Evolutionary conservation across 2,888 invertebrate species (phyloP), one percentile per base, ranked within the genome.

Genomic region (Drosophila mulleri): DNA sequence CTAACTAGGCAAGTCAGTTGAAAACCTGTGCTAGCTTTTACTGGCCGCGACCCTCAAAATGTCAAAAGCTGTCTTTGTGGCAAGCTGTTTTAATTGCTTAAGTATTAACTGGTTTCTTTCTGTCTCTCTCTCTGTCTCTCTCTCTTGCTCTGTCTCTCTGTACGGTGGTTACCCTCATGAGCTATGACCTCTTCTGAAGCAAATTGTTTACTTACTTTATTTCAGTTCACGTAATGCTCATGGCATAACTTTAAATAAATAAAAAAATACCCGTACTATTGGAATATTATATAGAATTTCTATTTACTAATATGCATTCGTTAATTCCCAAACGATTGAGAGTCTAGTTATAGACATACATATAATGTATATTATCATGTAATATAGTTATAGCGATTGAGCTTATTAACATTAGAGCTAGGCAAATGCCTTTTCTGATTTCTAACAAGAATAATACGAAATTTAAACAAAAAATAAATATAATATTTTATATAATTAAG

Each of bases 21-120:
- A 58, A 52, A 63, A 47, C 16, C 44, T 53, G 72, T 14, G 64
- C 50, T 57, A 44, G 53, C 26, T 48, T 68, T 59, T 48, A 58
- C 68, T 48, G 41, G 16, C 70, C 35, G 23, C 37, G 53, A 70
- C 60, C 61, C 50, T 61, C 42, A 61, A 54, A 39, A 32, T 47
- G 59, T 53, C 53, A 50, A 52, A 41, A 52, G 26, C 32, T 44
- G 41, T 52, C 20, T 50, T 69, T 58, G 32, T 26, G 18, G 23
- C 37, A 39, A 56, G 50, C 37, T 68, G 32, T 67, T 57, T 67
- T 68, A 68, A 67, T 57, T 57, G 16, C 18, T 50, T 41, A 35
- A 50, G 23, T 42, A 39, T 52, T 58, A 58, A 68, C 69, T 58
- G 69, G 69, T 57, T 57, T 42, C 0, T 39, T 1, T 37, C 18